These are phyloP conservation scores for Tringa solitaria DNA, from an alignment of 2,113 vertebrate genomes.

Conservation along the genomic window DNA sequence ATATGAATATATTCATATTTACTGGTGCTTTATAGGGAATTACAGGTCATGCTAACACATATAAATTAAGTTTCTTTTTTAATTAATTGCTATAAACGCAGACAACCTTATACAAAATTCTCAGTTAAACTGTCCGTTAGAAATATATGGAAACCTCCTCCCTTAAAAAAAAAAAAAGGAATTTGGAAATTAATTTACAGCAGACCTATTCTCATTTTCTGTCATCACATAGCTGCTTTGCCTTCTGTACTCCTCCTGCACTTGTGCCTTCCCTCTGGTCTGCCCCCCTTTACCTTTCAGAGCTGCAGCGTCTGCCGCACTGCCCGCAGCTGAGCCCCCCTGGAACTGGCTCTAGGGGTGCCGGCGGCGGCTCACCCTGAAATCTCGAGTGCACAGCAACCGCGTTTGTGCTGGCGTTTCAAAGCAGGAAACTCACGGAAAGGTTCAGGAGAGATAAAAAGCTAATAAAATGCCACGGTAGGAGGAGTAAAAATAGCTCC, in stretches of 20 bases:
- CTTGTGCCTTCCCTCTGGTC: not conserved
- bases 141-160: not conserved
- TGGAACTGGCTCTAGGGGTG: not conserved
- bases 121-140: not conserved
- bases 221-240: not conserved
- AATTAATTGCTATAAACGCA: not conserved
- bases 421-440: not conserved
- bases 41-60: not conserved
- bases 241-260: not conserved
- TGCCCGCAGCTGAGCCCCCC: not conserved
- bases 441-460: not conserved
- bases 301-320: not conserved
- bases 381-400: rapidly evolving
- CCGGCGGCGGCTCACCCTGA: not conserved
- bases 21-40: not conserved
- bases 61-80: not conserved
- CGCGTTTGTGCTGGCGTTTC: not conserved
- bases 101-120: not conserved
- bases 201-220: not conserved
- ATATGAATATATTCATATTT: not conserved
- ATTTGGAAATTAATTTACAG: not conserved
- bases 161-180: not conserved
- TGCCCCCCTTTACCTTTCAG: not conserved
- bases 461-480: not conserved
- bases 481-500: not conserved